phyloP scores from a whole-genome alignment of 1,140 invertebrate species.

The Eufriesea mexicana region DNA sequence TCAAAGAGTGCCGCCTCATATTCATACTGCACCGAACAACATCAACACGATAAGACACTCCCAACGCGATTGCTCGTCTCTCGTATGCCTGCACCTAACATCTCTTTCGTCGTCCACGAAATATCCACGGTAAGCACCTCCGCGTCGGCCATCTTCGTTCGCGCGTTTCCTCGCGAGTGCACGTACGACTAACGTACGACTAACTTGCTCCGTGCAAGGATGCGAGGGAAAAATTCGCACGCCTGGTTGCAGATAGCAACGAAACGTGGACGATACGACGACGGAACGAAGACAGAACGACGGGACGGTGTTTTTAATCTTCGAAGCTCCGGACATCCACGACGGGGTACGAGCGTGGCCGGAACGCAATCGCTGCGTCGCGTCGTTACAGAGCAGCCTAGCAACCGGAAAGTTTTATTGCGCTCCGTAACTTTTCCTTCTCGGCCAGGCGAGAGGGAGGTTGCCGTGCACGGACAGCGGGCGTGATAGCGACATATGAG shows the following conservation, averaged over 20 bases:
- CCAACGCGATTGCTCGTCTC: conserved; percentile 50
- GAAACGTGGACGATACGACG: no score
- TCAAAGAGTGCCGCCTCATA: conserved; percentile 81
- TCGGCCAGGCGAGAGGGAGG: conserved; percentile 51
- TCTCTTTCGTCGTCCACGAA: no score
- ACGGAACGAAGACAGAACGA: not conserved
- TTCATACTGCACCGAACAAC: conserved; percentile 80
- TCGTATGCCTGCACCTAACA: conserved; percentile 30
- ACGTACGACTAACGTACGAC: no score
- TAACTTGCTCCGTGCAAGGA: no score
- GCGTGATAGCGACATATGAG: conserved; percentile 65
- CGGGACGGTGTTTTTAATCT: not conserved
- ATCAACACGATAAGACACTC: conserved; percentile 66
- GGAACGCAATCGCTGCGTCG: conserved; percentile 24
- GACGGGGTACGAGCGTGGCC: conserved; percentile 7
- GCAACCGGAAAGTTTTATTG: conserved; percentile 61
- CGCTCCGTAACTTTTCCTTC: conserved; percentile 63
- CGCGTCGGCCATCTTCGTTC: not conserved
- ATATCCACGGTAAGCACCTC: no score
- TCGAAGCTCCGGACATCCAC: conserved; percentile 3
- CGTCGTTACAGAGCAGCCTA: conserved; percentile 34
- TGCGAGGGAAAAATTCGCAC: no score
- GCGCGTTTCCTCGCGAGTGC: no score
- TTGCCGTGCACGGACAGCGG: conserved; percentile 34
- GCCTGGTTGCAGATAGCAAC: no score